These are phyloP conservation scores for Tupiocoris notatus DNA, from an alignment of 2,888 invertebrate genomes.

Conservation along the genomic window DNA sequence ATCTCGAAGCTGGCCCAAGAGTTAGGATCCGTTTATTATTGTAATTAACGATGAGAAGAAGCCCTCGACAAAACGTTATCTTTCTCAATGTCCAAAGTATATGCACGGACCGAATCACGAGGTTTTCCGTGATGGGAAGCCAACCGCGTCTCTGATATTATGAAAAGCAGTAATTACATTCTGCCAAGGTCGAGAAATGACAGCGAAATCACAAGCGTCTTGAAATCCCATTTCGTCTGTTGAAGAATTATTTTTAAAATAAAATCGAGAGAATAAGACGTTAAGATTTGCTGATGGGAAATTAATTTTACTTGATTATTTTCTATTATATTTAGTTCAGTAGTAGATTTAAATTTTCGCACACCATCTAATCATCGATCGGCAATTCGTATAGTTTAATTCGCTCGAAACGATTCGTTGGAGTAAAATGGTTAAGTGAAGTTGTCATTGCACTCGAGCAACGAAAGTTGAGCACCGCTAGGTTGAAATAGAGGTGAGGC, in stretches of 20 bases:
- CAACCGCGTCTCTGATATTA: background rate
- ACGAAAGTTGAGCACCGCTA: background rate
- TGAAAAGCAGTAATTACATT: background rate
- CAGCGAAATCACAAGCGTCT: background rate
- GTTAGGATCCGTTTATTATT: slow-evolving; percentile 24
- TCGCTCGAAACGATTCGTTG: no score
- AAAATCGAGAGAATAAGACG: no score
- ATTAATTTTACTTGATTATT: no score
- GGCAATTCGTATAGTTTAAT: no score
- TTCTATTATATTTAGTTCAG: no score
- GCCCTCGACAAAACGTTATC: background rate
- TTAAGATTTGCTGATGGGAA: no score
- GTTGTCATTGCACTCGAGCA: no score
- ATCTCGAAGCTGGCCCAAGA: slow-evolving; percentile 13
- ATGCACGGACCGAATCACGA: background rate
- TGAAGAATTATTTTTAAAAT: no score
- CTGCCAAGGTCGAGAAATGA: background rate
- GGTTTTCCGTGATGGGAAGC: background rate
- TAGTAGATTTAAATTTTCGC: no score
- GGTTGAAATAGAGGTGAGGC: background rate
- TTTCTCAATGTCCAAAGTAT: background rate
- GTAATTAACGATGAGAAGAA: slow-evolving; percentile 18
- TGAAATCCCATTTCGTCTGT: no score
- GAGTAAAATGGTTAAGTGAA: no score
- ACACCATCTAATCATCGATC: no score